These are phyloP conservation scores for Theonella swinhoei DNA, from an alignment of 37 sponge, comb jelly and placozoan species.

Conservation along the genomic window DNA sequence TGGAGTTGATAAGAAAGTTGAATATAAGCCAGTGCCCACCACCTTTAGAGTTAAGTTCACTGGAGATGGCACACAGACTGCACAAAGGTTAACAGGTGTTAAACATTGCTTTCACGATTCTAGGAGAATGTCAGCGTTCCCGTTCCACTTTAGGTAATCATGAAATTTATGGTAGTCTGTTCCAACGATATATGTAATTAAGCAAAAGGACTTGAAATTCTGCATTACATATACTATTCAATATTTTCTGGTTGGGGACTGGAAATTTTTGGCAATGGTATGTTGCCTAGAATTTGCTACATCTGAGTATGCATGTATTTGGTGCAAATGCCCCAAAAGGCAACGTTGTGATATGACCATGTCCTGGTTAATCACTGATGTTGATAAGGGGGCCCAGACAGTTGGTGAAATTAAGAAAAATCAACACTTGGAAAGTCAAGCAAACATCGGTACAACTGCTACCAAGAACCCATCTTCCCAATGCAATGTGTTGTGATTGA, in stretches of 20 bases:
- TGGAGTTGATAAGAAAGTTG: neutral
- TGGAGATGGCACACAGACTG: slow-evolving; percentile 48
- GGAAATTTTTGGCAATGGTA: slow-evolving; percentile 42
- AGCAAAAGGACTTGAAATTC: too few species aligned
- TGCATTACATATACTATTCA: neutral
- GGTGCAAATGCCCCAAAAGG: slow-evolving; percentile 37
- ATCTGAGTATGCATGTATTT: slow-evolving; percentile 33
- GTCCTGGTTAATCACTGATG: slow-evolving; percentile 25
- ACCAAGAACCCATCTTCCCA: slow-evolving; percentile 14
- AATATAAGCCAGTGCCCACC: neutral
- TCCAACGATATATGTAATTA: too few species aligned
- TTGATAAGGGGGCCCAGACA: slow-evolving; percentile 25
- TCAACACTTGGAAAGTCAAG: slow-evolving; percentile 5
- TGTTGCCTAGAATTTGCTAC: slow-evolving; percentile 31
- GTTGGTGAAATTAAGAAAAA: slow-evolving; percentile 32
- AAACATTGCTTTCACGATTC: slow-evolving; percentile 27
- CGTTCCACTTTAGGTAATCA: slow-evolving; percentile 27
- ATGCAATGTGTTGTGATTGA: slow-evolving; percentile 32
- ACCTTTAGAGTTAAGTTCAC: slow-evolving; percentile 29
- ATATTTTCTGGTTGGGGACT: slow-evolving; percentile 42
- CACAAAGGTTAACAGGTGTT: slow-evolving; percentile 12
- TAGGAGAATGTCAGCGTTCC: slow-evolving; percentile 14
- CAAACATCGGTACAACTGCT: slow-evolving; percentile 12
- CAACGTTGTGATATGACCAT: slow-evolving; percentile 6
- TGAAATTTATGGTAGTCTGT: slow-evolving; percentile 34